Evolutionary conservation across 2,113 vertebrate genomes (phyloP), one percentile per base, ranked within the genome.

Genomic region (Trichomycterus rosablanca): DNA sequence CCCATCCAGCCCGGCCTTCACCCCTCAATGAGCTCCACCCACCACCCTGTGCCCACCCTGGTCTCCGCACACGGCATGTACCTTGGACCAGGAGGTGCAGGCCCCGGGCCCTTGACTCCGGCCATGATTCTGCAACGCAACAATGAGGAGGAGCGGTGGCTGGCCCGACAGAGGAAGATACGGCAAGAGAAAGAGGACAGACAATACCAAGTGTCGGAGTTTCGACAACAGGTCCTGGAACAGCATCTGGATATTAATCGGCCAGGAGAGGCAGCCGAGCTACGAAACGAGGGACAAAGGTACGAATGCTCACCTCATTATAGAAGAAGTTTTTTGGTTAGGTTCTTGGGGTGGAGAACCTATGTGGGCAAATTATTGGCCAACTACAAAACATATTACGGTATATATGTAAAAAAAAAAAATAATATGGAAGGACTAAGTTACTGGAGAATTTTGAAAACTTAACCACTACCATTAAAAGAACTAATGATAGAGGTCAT

Each of bases 131-230:
- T 93, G 73, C 93, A 92, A 75, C 91, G 93, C 75, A 91, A 78
- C 80, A 94, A 95, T 0, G 96, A 98, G 83, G 96, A 98, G 67
- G 96, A 98, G 81, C 91, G 96, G 66, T 98, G 95, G 95, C 75
- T 96, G 80, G 95, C 94, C 0, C 87, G 95, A 44, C 95, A 98
- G 80, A 88, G 94, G 39, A 93, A 92, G 57, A 85, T 97, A 63
- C 86, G 96, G 15, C 96, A 98, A 66, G 96, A 98, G 84, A 98
- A 98, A 74, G 96, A 98, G 54, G 96, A 98, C 66, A 87, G 96
- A 20, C 96, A 98, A 39, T 97, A 93, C 63, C 96, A 98, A 66
- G 95, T 98, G 78, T 98, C 95, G 0, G 95, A 98, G 69, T 98
- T 98, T 63, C 90, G 95, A 60, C 96, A 98, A 75, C 95, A 98